Conservation (phyloP, 2,797 vertebrate species). For the Galagoides demidoff region DNA sequence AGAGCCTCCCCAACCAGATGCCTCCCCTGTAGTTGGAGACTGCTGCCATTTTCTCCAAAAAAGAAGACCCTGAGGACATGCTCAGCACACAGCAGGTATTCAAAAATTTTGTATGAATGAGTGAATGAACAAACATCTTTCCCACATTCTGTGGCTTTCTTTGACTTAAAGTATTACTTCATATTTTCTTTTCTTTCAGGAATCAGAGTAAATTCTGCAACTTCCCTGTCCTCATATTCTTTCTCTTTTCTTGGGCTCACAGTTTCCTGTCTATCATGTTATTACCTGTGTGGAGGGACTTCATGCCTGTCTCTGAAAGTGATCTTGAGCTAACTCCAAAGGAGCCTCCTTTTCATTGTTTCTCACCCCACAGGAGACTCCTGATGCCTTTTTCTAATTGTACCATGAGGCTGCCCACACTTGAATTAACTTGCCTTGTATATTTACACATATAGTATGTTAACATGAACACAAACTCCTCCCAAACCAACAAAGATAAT, state of each 20-base stretch:
- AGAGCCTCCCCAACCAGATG: background rate
- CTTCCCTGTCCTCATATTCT: background rate
- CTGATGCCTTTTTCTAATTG: background rate
- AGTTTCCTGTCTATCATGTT: background rate
- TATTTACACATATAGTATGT: background rate
- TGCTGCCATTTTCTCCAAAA: background rate
- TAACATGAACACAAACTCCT: constrained; percentile 42
- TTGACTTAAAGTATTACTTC: background rate
- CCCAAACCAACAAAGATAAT: constrained; percentile 48
- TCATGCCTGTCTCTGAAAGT: background rate
- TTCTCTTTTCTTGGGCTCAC: background rate
- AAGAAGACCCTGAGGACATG: background rate
- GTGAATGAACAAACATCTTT: background rate
- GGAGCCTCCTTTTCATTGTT: background rate
- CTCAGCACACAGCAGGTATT: background rate
- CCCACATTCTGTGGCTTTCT: background rate
- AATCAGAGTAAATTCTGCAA: constrained; percentile 1
- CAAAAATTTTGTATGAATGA: background rate
- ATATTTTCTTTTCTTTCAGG: background rate
- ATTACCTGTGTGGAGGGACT: background rate
- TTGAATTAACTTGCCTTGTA: background rate
- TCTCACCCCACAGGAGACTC: background rate
- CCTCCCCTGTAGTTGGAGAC: background rate
- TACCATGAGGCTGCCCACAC: background rate
- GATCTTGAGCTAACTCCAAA: background rate